Conservation (phyloP, 2,113 vertebrate genomes). For the Callorhinus ursinus region DNA sequence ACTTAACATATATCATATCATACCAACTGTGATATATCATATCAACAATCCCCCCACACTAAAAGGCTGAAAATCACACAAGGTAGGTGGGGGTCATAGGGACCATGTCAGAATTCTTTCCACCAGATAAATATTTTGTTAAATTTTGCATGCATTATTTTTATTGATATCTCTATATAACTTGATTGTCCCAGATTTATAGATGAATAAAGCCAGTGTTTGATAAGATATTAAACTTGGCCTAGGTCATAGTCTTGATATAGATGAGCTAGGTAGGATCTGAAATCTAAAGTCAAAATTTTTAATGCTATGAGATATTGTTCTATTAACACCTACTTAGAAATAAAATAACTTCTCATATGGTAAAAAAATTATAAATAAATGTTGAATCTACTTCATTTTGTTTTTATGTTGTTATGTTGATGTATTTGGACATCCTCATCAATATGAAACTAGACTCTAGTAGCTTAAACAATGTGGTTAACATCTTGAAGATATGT, state of each 20-base stretch:
- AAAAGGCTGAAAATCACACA: neutral
- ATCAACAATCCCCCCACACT: neutral
- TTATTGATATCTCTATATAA: neutral
- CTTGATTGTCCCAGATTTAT: neutral
- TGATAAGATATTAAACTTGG: neutral
- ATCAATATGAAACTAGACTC: neutral
- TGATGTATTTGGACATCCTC: neutral
- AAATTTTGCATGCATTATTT: neutral
- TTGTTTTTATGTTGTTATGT: neutral
- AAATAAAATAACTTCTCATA: neutral
- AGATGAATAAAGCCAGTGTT: neutral
- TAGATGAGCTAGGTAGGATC: neutral
- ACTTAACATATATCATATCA: neutral
- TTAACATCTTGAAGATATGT: neutral
- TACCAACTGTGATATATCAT: neutral
- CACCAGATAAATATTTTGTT: neutral
- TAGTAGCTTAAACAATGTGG: neutral
- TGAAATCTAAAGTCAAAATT: neutral
- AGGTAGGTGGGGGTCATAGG: neutral
- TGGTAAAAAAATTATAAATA: conserved; percentile 3
- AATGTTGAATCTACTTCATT: neutral
- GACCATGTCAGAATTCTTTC: neutral
- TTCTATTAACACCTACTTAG: neutral
- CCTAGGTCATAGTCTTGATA: neutral
- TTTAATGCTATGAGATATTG: neutral